A percentile compares a stretch with the other conserved stretches of the same genome.
phyloP scores from a whole-genome alignment of 2,113 vertebrate species.

The Rhombomys opimus region DNA sequence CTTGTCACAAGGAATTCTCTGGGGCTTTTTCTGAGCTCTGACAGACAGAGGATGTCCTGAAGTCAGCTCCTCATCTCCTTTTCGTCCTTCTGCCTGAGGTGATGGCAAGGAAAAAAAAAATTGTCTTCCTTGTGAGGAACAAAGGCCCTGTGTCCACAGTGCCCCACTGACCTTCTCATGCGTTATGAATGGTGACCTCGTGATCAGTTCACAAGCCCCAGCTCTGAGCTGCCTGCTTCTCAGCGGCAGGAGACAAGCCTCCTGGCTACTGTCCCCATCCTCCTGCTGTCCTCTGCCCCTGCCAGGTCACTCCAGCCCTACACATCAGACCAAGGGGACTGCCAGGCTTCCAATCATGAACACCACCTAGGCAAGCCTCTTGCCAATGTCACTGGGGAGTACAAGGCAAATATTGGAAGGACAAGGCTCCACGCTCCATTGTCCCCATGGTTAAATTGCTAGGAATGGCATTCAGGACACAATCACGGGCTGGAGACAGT shows the following conservation, averaged over 20 bases:
- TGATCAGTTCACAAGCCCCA: conserved; percentile 51
- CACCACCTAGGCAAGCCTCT: background rate
- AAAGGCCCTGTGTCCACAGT: conserved; percentile 58
- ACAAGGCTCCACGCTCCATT: accelerated
- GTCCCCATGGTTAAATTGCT: background rate
- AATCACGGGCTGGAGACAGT: background rate
- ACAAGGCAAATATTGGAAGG: too few species aligned
- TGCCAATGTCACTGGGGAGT: background rate
- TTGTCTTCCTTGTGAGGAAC: accelerated
- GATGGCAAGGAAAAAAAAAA: background rate
- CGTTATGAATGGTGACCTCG: conserved; percentile 65
- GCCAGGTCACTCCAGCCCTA: background rate
- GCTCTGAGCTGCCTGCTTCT: background rate
- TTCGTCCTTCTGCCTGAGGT: conserved; percentile 48
- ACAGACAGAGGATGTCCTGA: background rate
- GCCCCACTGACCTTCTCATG: conserved; percentile 50
- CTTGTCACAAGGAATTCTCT: background rate
- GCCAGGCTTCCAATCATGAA: background rate
- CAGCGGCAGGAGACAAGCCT: background rate
- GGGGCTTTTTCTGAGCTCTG: background rate
- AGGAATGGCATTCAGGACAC: background rate
- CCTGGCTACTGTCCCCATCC: background rate
- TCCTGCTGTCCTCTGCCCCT: background rate
- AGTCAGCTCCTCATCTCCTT: background rate
- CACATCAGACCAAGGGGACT: background rate